Conservation (phyloP, 2,797 vertebrate species). For the Perodicticus potto region DNA sequence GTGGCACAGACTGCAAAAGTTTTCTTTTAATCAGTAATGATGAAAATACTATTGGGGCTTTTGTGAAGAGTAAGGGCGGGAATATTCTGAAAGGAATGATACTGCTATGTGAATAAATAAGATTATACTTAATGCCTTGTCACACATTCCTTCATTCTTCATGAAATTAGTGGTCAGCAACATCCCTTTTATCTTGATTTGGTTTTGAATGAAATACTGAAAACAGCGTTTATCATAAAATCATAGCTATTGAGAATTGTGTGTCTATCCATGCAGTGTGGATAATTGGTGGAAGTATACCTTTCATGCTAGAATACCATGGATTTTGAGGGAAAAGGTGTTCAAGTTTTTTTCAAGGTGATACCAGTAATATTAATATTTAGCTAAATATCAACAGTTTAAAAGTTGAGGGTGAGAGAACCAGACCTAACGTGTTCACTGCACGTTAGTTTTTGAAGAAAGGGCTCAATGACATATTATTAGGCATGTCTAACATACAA, state of each 20-base stretch:
- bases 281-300: background rate
- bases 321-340: background rate
- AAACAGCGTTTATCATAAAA: background rate
- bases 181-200: background rate
- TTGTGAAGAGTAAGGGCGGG: background rate
- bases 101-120: background rate
- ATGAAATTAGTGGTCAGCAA: background rate
- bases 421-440: background rate
- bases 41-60: background rate
- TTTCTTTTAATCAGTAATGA: background rate
- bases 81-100: background rate
- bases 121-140: background rate
- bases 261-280: background rate
- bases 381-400: background rate
- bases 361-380: background rate
- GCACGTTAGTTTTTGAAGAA: background rate
- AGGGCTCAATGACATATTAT: background rate
- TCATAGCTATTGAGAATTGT: background rate
- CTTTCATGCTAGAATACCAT: background rate
- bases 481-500: background rate
- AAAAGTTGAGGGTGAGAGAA: background rate
- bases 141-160: background rate
- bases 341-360: constrained; percentile 30
- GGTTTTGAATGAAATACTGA: background rate
- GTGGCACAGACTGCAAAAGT: background rate